Evolutionary conservation across 2,113 vertebrate genomes (phyloP).

Genomic region (Erythrocercus mccallii): DNA sequence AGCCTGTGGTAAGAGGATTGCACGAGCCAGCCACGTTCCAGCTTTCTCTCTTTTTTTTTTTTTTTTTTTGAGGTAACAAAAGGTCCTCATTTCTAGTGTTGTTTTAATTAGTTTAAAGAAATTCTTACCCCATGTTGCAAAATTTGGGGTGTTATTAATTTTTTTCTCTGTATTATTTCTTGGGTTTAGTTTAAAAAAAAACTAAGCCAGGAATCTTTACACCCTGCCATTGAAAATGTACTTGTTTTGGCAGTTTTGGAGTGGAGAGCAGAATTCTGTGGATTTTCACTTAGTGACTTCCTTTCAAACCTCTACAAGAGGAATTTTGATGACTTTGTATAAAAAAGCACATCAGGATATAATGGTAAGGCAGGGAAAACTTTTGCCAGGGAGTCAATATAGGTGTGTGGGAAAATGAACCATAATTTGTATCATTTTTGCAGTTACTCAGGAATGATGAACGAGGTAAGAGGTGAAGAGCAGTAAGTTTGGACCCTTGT

Average conservation of each 20-base stretch:
- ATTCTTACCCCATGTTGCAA: background rate
- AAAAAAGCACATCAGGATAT: background rate
- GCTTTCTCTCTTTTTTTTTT: background rate
- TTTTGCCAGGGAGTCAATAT: background rate
- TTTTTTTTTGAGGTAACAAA: background rate
- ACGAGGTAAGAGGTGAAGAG: background rate
- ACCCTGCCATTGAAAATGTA: accelerated
- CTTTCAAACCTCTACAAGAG: background rate
- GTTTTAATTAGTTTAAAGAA: background rate
- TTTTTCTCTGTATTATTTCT: background rate
- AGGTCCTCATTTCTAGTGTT: background rate
- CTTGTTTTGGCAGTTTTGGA: background rate
- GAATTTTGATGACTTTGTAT: background rate
- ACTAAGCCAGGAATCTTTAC: background rate
- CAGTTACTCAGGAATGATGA: background rate
- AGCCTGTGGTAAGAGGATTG: background rate
- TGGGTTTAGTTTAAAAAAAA: background rate
- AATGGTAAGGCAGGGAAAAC: background rate
- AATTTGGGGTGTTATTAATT: background rate
- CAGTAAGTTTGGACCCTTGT: background rate
- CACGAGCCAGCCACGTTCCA: accelerated
- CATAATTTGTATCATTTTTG: background rate
- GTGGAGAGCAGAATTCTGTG: background rate
- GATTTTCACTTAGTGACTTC: background rate
- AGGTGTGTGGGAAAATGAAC: background rate